These are phyloP conservation scores for Phaonia tiefii DNA, from an alignment of 2,888 invertebrate species.

Conservation along the genomic window DNA sequence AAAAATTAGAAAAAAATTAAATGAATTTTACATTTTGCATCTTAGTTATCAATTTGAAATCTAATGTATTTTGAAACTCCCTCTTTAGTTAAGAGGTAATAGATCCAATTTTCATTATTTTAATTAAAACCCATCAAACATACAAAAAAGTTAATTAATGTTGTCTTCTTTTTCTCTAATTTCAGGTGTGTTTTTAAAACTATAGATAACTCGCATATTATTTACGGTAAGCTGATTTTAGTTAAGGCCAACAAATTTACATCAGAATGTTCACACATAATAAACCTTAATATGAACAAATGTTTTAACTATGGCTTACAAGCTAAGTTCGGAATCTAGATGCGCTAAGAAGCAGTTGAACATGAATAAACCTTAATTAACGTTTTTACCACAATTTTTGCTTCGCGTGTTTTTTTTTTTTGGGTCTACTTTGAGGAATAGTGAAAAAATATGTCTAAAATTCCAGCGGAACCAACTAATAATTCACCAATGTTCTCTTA, in stretches of 20 bases:
- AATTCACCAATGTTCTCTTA: conserved; percentile 47
- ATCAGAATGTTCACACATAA: conserved; percentile 59
- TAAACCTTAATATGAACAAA: conserved; percentile 60
- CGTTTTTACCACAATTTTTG: conserved; percentile 14
- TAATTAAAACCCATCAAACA: background rate
- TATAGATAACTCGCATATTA: background rate
- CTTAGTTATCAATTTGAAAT: too few species aligned
- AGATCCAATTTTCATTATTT: too few species aligned
- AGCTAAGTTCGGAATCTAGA: background rate
- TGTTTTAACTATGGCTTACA: conserved; percentile 35
- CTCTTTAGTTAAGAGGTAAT: too few species aligned
- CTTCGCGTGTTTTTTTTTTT: conserved; percentile 30
- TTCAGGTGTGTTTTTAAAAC: conserved; percentile 53
- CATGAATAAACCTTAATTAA: conserved; percentile 59
- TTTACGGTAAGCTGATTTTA: conserved; percentile 6
- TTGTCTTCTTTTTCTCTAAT: conserved; percentile 43
- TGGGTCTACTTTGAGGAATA: conserved; percentile 30
- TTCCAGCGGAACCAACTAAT: conserved; percentile 63
- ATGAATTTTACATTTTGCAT: too few species aligned
- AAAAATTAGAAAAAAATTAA: too few species aligned
- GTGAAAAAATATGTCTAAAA: conserved; percentile 36
- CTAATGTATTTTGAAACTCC: too few species aligned
- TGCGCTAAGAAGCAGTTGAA: background rate
- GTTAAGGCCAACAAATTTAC: background rate
- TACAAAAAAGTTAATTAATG: conserved; percentile 53